Conservation (phyloP, 2,888 invertebrate species). For the Orthosia gothica region DNA sequence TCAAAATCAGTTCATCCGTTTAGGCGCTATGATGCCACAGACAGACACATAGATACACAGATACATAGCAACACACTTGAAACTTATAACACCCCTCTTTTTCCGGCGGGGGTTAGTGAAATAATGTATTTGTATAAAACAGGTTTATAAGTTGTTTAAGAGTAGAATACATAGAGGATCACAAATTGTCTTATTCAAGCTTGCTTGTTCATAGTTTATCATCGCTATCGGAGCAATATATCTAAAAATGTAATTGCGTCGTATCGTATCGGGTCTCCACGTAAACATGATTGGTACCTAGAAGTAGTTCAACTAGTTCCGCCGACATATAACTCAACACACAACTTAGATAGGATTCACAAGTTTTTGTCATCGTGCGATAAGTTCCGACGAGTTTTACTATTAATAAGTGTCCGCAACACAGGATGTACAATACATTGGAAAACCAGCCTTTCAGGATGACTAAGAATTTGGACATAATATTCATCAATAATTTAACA, state of each 20-base stretch:
- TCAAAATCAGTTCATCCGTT: too few relatives aligned
- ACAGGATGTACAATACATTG: too few relatives aligned
- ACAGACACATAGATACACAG: too few relatives aligned
- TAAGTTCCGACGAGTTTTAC: background rate
- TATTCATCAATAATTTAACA: too few relatives aligned
- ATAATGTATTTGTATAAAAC: background rate
- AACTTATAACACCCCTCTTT: too few relatives aligned
- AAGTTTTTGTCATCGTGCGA: slow-evolving; percentile 7
- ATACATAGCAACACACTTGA: too few relatives aligned
- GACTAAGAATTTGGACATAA: too few relatives aligned
- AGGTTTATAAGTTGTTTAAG: background rate
- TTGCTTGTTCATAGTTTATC: background rate
- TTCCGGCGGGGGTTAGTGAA: too few relatives aligned
- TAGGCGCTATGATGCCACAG: too few relatives aligned
- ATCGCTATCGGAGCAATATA: background rate
- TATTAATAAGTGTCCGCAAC: too few relatives aligned
- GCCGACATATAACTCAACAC: slow-evolving; percentile 2
- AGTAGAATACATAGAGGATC: background rate
- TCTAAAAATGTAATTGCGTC: background rate
- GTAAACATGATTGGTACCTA: background rate
- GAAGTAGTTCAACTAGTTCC: slow-evolving; percentile 7
- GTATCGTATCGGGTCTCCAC: too few relatives aligned
- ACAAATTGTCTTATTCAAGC: background rate
- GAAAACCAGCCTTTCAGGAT: too few relatives aligned
- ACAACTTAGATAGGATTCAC: slow-evolving; percentile 35